Conservation (phyloP, 2,888 invertebrate genomes). For the Scaptomyza flava region DNA sequence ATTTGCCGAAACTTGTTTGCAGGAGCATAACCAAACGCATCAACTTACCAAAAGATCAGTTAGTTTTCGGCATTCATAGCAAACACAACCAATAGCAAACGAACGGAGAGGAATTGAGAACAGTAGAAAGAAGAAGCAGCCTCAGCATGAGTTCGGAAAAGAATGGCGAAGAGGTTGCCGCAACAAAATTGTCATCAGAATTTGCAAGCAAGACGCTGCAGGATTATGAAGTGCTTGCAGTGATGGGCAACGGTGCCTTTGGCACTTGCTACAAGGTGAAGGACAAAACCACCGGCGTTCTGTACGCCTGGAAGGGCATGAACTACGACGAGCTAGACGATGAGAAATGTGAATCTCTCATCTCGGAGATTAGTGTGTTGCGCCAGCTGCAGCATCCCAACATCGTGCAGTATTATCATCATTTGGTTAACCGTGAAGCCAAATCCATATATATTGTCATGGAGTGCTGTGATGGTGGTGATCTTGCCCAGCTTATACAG, state of each 20-base stretch:
- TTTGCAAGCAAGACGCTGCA: slow-evolving; percentile 80
- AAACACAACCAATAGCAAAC: slow-evolving; percentile 9
- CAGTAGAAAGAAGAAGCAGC: slow-evolving; percentile 9
- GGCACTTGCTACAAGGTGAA: slow-evolving; percentile 87
- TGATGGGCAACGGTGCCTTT: slow-evolving; percentile 87
- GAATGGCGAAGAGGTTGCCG: not conserved
- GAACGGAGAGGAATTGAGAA: not conserved
- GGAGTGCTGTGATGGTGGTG: slow-evolving; percentile 88
- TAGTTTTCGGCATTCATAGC: slow-evolving; percentile 57
- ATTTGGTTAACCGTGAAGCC: slow-evolving; percentile 86
- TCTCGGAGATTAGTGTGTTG: slow-evolving; percentile 86
- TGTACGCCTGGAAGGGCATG: slow-evolving; percentile 88
- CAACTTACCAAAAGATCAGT: slow-evolving; percentile 38
- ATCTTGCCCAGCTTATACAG: slow-evolving; percentile 86
- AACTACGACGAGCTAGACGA: slow-evolving; percentile 86
- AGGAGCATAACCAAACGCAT: slow-evolving; percentile 22
- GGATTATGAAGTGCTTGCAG: slow-evolving; percentile 86
- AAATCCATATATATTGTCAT: slow-evolving; percentile 87
- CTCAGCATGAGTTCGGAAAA: slow-evolving; percentile 41
- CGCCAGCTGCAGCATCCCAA: slow-evolving; percentile 86
- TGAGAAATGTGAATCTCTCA: slow-evolving; percentile 85
- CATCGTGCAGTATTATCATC: slow-evolving; percentile 86
- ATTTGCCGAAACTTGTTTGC: slow-evolving; percentile 59
- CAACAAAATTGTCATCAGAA: slow-evolving; percentile 45
- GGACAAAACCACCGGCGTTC: slow-evolving; percentile 85